A percentile compares a stretch with the other conserved stretches of the same genome.
Evolutionary conservation across 2,888 invertebrate species (phyloP).

Genomic region (Drosophila mimetica): DNA sequence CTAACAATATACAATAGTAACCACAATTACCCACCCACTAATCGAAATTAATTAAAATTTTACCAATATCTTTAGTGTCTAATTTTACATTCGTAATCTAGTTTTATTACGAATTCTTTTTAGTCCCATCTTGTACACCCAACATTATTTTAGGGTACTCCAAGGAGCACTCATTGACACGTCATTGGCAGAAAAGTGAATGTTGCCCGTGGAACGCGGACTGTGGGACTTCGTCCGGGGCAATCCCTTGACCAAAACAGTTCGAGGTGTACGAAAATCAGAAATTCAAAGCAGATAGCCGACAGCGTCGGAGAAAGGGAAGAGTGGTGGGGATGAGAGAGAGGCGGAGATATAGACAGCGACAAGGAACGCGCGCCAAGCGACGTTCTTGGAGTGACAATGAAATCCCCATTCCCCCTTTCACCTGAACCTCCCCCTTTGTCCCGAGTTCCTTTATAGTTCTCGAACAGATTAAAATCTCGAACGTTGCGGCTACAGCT

Average conservation of each 20-base stretch:
- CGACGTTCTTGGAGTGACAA: slow-evolving; percentile 56
- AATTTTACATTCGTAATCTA: too few relatives aligned
- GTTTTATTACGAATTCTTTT: too few relatives aligned
- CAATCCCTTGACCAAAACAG: slow-evolving; percentile 55
- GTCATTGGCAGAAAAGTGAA: slow-evolving; percentile 61
- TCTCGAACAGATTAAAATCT: slow-evolving; percentile 49
- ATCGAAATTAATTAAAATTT: too few relatives aligned
- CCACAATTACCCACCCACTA: too few relatives aligned
- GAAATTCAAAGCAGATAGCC: slow-evolving; percentile 52
- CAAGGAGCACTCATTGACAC: slow-evolving; percentile 35
- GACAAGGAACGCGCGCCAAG: slow-evolving; percentile 58
- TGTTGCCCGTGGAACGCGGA: slow-evolving; percentile 34
- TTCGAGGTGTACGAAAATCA: slow-evolving; percentile 48
- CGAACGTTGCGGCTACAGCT: slow-evolving; percentile 23
- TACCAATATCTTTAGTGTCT: too few relatives aligned
- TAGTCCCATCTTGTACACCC: not conserved
- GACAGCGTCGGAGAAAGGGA: slow-evolving; percentile 9
- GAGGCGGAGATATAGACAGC: slow-evolving; percentile 8
- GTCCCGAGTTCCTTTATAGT: slow-evolving; percentile 18
- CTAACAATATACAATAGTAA: too few relatives aligned
- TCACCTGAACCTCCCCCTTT: not conserved
- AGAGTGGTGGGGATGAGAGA: slow-evolving; percentile 5
- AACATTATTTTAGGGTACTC: not conserved
- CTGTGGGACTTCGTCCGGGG: slow-evolving; percentile 2
- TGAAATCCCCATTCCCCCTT: slow-evolving; percentile 25